Base-by-base conservation (phyloP, 2,888 invertebrate species). In the Lampropteryx suffumata region DNA sequence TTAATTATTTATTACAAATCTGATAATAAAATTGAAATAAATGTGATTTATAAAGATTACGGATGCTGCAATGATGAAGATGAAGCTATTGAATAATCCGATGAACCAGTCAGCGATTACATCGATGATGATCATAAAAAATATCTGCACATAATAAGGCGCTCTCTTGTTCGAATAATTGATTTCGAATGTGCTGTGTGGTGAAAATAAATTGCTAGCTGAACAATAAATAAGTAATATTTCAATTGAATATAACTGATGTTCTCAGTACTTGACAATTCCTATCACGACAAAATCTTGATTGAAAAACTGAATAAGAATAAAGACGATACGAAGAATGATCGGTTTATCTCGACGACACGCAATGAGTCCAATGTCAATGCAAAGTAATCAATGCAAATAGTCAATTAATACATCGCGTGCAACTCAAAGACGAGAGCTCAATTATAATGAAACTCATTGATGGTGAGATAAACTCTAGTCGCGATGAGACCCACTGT, bases 331-430 rank as follows among this genome's bases (percentile, higher is more conserved):
- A 3, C 17, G 17, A 17, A 17, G 17, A 17, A 17, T 17, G 17
- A 17, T 3, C 3, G 57, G 47, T 53, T 52, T 56, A 57, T 45
- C 33, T 45, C 29, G 36, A 61, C 35, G 59, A 59, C 73, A 74
- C 67, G 73, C 71, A 62, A 73, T 53, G 61, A 65, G 62, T 62
- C 67, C 60, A 66, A 69, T 73, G 76, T 73, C 74, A 77, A 74
- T 73, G 70, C 61, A 50, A n/a, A n/a, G 66, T 70, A 67, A 79
- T 76, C 68, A 71, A 78, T 78, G 75, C 71, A 77, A 80, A 81
- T 77, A 67, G 69, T 55, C 73, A 79, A 81, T 83, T 80, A 79
- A 65, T 62, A 53, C 51, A 36, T 57, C 29, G 59, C 54, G 55
- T 53, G 50, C 54, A 57, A 43, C 33, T 51, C 14, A 44, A 49